Conservation (phyloP, 2,113 vertebrate species). For the Pelecanoides urinatrix region DNA sequence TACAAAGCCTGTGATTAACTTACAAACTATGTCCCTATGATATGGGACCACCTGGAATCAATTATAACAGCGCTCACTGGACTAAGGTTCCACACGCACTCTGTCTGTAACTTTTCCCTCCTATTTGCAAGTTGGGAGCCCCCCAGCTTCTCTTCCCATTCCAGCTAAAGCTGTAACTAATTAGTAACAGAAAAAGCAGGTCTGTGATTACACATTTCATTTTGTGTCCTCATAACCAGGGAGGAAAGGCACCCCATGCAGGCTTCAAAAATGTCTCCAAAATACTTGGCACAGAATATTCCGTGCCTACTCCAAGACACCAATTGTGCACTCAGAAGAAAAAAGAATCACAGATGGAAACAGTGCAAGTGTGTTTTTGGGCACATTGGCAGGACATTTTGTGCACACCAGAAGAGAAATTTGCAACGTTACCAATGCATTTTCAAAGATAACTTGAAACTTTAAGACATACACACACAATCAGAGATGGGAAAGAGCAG, state of each 20-base stretch:
- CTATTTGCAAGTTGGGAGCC: background rate
- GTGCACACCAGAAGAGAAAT: background rate
- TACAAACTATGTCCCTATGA: background rate
- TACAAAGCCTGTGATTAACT: background rate
- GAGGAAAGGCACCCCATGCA: background rate
- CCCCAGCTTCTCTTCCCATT: background rate
- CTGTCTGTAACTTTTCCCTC: background rate
- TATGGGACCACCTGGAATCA: background rate
- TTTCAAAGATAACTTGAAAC: background rate
- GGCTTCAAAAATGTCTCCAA: background rate
- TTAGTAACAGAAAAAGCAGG: conserved; percentile 10
- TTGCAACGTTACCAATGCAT: background rate
- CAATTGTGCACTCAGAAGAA: background rate
- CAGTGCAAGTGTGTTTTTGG: background rate
- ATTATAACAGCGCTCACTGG: background rate
- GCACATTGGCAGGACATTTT: background rate
- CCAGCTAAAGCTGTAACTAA: conserved; percentile 32
- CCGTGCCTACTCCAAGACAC: background rate
- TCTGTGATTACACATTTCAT: conserved; percentile 1
- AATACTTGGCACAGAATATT: background rate
- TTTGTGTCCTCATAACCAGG: background rate
- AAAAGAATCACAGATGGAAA: background rate
- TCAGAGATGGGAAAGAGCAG: background rate
- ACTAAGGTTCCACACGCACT: background rate
- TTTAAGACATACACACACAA: background rate